Base-by-base conservation (phyloP, 1,140 invertebrate genomes). In the Drosophila pseudoananassae region DNA sequence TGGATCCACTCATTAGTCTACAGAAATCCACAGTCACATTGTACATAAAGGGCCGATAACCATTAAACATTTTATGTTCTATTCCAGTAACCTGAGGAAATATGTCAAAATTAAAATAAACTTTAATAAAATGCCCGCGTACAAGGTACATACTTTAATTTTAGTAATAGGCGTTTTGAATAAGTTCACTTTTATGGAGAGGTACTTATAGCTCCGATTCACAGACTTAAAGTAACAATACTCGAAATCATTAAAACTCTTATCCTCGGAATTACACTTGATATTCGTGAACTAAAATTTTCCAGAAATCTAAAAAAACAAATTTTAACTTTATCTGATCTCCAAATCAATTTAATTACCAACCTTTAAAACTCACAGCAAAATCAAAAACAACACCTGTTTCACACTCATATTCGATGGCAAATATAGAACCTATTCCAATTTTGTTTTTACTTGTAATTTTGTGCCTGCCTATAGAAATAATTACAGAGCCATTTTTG, bases 31-130 rank as follows among this genome's bases (percentile, higher is more conserved):
- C 1, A 1, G 65, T 69, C 0, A 49, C 1, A 17, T 69, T 69
- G n/a, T 17, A 69, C 38, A 66, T 47, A 9, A 66, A 69, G 0
- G 50, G 65, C 7, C 46, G 43, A 3, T 66, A 66, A 7, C 50
- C 50, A 15, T 4, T 54, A 1, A 25, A 8, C 4, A 33, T 10
- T 2, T 66, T 66, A 1, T 43, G 45, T 0, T 50, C n/a, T 0
- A 10, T 9, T 14, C 9, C 10, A 53, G 45, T 65, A 0, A 68
- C 6, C 63, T 65, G 9, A 7, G 1, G 25, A 3, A 56, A 8
- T 27, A 31, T 20, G 20, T 20, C 3, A 20, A 17, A 43, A 3
- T 17, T 2, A 31, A 31, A 2, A 0, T 1, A 31, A 3, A 38
- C 23, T 38, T 9, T 4, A 7, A 4, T 6, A 1, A 9, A 17